Evolutionary conservation across 2,113 vertebrate species (phyloP).

Genomic region (Corythaixoides concolor): DNA sequence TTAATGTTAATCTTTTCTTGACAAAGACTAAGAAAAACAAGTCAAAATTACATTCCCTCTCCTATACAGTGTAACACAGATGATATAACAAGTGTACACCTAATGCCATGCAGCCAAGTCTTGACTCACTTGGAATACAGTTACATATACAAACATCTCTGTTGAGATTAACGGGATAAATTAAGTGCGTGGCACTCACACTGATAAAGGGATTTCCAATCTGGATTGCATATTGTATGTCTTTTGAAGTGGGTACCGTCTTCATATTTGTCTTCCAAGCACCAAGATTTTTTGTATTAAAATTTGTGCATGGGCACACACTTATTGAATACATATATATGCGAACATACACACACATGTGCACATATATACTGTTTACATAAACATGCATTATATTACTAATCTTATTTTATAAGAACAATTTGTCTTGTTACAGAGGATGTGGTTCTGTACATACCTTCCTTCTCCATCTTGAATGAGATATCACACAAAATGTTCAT

Average conservation of each 20-base stretch:
- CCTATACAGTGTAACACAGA: background rate
- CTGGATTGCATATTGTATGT: background rate
- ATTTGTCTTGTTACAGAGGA: background rate
- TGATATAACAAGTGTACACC: background rate
- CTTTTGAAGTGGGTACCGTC: background rate
- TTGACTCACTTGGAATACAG: background rate
- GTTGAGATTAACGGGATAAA: background rate
- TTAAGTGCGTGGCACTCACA: accelerated
- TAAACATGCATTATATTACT: background rate
- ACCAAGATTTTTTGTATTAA: background rate
- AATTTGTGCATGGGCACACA: background rate
- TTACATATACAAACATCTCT: background rate
- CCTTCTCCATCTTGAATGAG: background rate
- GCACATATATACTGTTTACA: background rate
- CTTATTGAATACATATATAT: background rate
- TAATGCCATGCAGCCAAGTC: background rate
- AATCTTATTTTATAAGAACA: background rate
- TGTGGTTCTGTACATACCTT: background rate
- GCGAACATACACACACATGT: background rate
- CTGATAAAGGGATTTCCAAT: background rate
- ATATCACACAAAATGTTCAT: background rate
- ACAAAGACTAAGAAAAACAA: background rate
- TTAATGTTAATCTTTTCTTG: background rate
- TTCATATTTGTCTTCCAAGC: background rate
- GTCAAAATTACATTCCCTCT: background rate